phyloP scores from a whole-genome alignment of 2,797 vertebrate genomes.

The Harpagifer antarcticus region DNA sequence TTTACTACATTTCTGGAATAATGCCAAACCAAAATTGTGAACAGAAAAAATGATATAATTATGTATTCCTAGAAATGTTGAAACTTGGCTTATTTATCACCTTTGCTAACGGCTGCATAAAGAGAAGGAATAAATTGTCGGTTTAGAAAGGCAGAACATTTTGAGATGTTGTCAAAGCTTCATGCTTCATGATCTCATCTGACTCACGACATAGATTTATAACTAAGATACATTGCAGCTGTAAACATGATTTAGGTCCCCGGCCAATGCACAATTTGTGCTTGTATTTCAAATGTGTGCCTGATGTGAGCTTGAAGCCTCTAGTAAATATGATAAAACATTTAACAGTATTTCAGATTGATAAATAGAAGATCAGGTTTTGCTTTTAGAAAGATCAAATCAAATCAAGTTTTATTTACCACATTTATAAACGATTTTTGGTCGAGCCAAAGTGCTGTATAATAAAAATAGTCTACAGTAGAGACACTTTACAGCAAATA shows the following conservation, averaged over 20 bases:
- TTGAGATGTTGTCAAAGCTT: neutral
- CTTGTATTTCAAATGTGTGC: neutral
- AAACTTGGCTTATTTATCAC: neutral
- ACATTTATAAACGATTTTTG: too few species aligned
- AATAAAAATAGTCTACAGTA: too few species aligned
- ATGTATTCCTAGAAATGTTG: neutral
- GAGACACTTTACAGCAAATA: too few species aligned
- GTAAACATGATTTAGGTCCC: neutral
- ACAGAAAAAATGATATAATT: neutral
- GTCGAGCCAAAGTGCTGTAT: too few species aligned
- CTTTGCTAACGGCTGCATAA: neutral
- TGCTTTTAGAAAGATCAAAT: neutral
- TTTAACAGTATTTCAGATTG: conserved; percentile 6
- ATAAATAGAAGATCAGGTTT: conserved; percentile 3
- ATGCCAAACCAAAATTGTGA: too few species aligned
- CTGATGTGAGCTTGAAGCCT: neutral
- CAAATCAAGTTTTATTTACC: too few species aligned
- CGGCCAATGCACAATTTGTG: neutral
- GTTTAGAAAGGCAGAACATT: neutral
- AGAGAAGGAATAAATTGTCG: neutral
- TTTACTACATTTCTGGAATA: too few species aligned
- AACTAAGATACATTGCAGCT: neutral
- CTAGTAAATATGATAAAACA: neutral
- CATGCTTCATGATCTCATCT: neutral
- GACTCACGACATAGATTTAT: conserved; percentile 2